Evolutionary conservation across 2,888 invertebrate species (phyloP), one percentile per base, ranked within the genome.

Genomic region (Seira ritae): DNA sequence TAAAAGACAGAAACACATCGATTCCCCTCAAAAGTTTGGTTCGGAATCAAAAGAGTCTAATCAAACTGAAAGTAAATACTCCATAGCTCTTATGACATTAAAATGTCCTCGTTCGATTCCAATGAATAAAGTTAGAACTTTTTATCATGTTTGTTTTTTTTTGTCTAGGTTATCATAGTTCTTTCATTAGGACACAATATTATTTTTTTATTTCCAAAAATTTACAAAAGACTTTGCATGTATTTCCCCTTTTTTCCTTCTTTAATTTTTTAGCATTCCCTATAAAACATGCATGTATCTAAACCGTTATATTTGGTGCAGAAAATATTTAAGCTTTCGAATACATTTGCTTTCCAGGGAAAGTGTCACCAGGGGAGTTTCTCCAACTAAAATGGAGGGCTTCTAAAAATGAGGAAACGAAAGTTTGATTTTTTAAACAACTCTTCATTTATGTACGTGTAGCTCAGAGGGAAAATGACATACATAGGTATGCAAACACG

Each of bases 401-500:
- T n/a, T n/a, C n/a, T n/a, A n/a, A n/a, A n/a, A 62, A 8, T 62
- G 62, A 20, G 12, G 62, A 62, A 62, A 62, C 20, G 4, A 62
- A 62, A 62, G 62, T 22, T 20, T 20, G 62, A 55, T 62, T 62
- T 20, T 20, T 62, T 62, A 42, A 8, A 20, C 62, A 15, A 8
- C 62, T 20, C 62, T 8, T 62, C 62, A 62, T 62, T 62, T 62
- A 22, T 50, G 62, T 62, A 62, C 15, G 20, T 62, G 20, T 62
- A 12, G 46, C 70, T 70, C 22, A 15, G 1, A 46, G 22, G 50
- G 60, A n/a, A 23, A 42, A 77, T 77, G 62, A 78, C 65, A 79
- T 79, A 78, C 65, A 79, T 79, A 8, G 31, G 31, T 31, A 79
- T 79, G 71, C 79, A 79, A 79, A 79, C 71, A 79, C 24, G 23